Percentiles rank a stretch among this genome's conserved stretches.
These are phyloP conservation scores for Drosophila robusta DNA, from an alignment of 2,888 invertebrate genomes.

Conservation along the genomic window DNA sequence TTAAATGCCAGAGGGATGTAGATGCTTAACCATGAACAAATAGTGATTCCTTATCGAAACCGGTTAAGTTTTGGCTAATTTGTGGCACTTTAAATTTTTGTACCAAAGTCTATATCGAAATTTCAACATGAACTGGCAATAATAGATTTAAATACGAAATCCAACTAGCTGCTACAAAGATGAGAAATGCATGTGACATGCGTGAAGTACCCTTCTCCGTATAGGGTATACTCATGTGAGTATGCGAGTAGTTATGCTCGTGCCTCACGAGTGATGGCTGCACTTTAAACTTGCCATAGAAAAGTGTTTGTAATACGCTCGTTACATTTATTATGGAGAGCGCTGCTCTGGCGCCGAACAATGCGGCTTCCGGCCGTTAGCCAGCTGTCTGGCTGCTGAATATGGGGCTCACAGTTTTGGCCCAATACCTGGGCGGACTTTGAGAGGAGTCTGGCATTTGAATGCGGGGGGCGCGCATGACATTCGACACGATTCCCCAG, in stretches of 20 bases:
- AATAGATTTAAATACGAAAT: too few relatives aligned
- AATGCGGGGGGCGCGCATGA: conserved; percentile 61
- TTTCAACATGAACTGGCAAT: too few relatives aligned
- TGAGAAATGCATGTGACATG: neutral
- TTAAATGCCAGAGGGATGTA: too few relatives aligned
- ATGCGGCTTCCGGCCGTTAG: conserved; percentile 35
- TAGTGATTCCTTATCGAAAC: too few relatives aligned
- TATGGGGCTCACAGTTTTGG: conserved; percentile 38
- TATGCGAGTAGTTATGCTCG: conserved; percentile 34
- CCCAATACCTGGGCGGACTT: conserved; percentile 13
- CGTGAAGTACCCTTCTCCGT: neutral
- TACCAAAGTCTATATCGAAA: too few relatives aligned
- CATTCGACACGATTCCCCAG: conserved; percentile 69
- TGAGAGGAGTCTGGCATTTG: conserved; percentile 51
- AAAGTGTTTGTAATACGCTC: conserved; percentile 78
- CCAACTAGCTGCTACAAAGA: too few relatives aligned
- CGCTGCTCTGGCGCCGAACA: conserved; percentile 46
- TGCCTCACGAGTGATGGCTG: conserved; percentile 29
- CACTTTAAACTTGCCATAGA: conserved; percentile 72
- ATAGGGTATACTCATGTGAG: conserved; percentile 4
- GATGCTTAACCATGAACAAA: too few relatives aligned
- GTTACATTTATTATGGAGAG: conserved; percentile 78
- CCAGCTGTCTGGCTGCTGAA: conserved; percentile 33
- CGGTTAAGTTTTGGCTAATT: too few relatives aligned
- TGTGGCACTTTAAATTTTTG: too few relatives aligned